These are phyloP conservation scores for Drosophila antonietae DNA, from an alignment of 2,888 invertebrate genomes.

Conservation along the genomic window DNA sequence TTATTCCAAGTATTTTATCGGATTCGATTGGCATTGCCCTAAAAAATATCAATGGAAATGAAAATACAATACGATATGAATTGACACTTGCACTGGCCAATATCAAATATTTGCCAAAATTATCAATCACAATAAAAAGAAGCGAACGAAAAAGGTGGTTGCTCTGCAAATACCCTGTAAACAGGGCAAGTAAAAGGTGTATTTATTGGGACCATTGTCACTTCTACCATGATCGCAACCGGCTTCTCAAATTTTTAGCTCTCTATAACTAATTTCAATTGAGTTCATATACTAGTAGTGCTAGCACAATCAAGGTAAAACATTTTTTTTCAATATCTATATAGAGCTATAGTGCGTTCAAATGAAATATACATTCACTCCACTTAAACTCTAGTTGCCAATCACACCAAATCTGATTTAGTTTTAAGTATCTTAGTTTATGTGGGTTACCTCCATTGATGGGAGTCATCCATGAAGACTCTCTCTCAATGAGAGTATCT, in stretches of 20 bases:
- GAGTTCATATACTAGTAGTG: neutral
- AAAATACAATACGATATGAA: slow-evolving; percentile 41
- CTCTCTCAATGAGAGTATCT: no score
- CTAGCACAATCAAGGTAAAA: no score
- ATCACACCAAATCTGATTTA: no score
- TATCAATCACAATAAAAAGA: slow-evolving; percentile 31
- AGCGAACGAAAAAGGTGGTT: neutral
- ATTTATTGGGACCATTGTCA: neutral
- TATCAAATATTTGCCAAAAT: slow-evolving; percentile 60
- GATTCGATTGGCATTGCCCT: slow-evolving; percentile 53
- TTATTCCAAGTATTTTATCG: slow-evolving; percentile 71
- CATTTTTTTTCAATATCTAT: no score
- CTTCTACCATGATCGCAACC: neutral
- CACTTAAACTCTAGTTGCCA: no score
- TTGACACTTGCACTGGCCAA: slow-evolving; percentile 52
- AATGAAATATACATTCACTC: no score
- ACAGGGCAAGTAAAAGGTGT: neutral
- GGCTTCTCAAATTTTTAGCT: neutral
- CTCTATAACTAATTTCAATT: neutral
- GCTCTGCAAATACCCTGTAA: slow-evolving; percentile 24
- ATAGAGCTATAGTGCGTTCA: no score
- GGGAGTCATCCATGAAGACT: no score
- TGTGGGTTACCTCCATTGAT: neutral
- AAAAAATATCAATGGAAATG: slow-evolving; percentile 44
- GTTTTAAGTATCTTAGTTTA: neutral